These are phyloP conservation scores for Picathartes gymnocephalus DNA, from an alignment of 2,113 vertebrate genomes.

Conservation along the genomic window DNA sequence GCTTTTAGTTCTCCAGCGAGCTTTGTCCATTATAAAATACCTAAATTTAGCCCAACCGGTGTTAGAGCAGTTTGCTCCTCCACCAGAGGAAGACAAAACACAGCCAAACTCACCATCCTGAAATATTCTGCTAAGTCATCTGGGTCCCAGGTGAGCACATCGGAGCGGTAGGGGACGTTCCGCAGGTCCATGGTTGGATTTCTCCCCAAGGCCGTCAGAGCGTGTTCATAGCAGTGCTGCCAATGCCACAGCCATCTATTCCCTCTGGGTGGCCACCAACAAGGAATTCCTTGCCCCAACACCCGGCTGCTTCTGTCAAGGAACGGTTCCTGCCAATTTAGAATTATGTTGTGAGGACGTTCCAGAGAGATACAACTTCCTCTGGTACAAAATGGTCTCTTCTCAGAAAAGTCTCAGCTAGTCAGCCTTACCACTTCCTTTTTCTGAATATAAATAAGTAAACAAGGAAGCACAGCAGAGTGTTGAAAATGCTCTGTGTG, in stretches of 20 bases:
- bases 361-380: slow-evolving; percentile 65
- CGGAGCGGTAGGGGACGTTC: slow-evolving; percentile 76
- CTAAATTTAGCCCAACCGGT: not conserved
- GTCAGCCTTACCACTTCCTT: slow-evolving; percentile 81
- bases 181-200: slow-evolving; percentile 76
- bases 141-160: slow-evolving; percentile 81
- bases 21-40: not conserved
- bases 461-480: slow-evolving; percentile 71
- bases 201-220: not conserved
- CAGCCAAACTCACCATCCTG: slow-evolving; percentile 65
- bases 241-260: not conserved
- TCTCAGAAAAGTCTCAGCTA: slow-evolving; percentile 75
- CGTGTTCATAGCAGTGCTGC: not conserved
- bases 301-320: not conserved
- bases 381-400: slow-evolving; percentile 70
- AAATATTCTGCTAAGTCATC: slow-evolving; percentile 83
- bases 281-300: not conserved
- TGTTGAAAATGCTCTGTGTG: not conserved
- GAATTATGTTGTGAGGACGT: not conserved
- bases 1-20: not conserved
- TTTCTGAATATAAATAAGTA: slow-evolving; percentile 73
- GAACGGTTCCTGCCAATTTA: not conserved
- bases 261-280: not conserved
- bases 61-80: not conserved
- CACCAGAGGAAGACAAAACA: not conserved